A percentile compares a stretch with the other conserved stretches of the same genome.
These are phyloP conservation scores for Leptopilina clavipes DNA, from an alignment of 1,140 invertebrate genomes.

Conservation along the genomic window DNA sequence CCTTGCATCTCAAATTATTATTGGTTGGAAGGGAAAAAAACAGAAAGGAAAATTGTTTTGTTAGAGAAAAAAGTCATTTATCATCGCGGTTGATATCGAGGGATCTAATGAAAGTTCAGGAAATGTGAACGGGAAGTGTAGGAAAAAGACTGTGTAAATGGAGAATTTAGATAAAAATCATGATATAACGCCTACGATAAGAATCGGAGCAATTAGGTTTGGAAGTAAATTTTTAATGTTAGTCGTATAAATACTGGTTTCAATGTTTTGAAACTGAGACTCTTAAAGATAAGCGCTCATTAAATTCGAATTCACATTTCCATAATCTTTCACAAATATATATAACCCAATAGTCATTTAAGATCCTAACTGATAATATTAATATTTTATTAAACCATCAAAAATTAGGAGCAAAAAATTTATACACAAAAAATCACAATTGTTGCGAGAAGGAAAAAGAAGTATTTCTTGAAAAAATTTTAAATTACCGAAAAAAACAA, in stretches of 20 bases:
- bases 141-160: conserved; percentile 27
- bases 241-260: conserved; percentile 16
- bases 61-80: background rate
- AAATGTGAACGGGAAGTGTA: conserved; percentile 22
- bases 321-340: background rate
- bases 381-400: too few species aligned
- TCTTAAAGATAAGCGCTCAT: background rate
- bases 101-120: conserved; percentile 11
- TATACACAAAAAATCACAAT: too few species aligned
- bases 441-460: too few species aligned
- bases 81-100: background rate
- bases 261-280: background rate
- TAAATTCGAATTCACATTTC: background rate
- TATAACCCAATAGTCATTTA: too few species aligned
- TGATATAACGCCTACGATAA: conserved; percentile 11
- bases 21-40: background rate
- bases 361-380: too few species aligned
- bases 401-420: too few species aligned
- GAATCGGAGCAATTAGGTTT: background rate
- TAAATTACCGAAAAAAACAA: too few species aligned
- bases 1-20: background rate
- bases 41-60: background rate
- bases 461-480: too few species aligned
- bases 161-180: conserved; percentile 17
- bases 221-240: background rate